Evolutionary conservation across 2,797 vertebrate genomes (phyloP).

Genomic region (Acridotheres tristis): DNA sequence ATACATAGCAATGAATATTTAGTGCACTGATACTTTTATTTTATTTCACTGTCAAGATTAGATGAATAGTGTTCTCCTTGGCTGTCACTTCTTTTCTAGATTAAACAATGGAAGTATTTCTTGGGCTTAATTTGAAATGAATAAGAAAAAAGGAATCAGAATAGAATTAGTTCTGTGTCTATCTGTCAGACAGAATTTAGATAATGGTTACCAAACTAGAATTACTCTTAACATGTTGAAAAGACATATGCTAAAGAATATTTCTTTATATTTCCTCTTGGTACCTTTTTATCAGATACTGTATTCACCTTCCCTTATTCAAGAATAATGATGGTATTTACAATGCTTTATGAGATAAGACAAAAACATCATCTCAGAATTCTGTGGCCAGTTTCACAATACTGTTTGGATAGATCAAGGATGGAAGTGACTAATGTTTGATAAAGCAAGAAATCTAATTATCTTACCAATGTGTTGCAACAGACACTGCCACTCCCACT

Average conservation of each 20-base stretch:
- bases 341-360: not conserved
- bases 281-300: not conserved
- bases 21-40: not conserved
- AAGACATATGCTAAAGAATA: not conserved
- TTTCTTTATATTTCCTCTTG: not conserved
- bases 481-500: not conserved
- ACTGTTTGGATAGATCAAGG: not conserved
- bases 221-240: not conserved
- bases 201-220: not conserved
- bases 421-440: not conserved
- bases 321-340: not conserved
- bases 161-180: not conserved
- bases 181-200: not conserved
- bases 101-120: not conserved
- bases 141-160: not conserved
- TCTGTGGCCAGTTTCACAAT: accelerated
- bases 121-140: not conserved
- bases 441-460: not conserved
- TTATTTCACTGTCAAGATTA: not conserved
- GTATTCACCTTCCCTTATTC: not conserved
- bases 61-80: not conserved
- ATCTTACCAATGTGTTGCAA: not conserved
- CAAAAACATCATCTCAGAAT: not conserved
- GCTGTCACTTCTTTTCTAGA: not conserved
- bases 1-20: not conserved